Percentiles rank a stretch among this genome's conserved stretches.
phyloP scores from a whole-genome alignment of 2,888 invertebrate species.

The Glomeris marginata region DNA sequence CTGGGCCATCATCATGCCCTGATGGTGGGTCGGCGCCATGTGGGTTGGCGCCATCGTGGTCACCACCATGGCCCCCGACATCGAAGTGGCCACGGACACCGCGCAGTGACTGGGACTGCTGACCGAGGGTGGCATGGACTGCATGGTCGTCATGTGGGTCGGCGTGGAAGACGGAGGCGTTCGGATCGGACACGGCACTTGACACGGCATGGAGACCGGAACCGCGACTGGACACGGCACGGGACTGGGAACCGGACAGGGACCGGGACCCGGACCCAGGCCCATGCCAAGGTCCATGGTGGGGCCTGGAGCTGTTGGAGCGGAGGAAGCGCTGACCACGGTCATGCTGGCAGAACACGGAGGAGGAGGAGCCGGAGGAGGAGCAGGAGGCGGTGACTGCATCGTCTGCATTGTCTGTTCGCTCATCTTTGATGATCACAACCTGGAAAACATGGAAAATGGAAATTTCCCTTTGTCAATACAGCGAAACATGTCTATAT shows the following conservation, averaged over 20 bases:
- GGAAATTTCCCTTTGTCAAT: too few relatives aligned
- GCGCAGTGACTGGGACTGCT: not conserved
- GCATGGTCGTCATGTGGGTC: not conserved
- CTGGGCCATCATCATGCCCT: constrained; percentile 16
- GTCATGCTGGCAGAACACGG: constrained; percentile 41
- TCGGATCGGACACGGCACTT: too few relatives aligned
- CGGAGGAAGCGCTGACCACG: constrained; percentile 34
- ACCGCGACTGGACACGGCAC: constrained; percentile 36
- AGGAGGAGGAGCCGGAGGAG: constrained; percentile 34
- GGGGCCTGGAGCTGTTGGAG: constrained; percentile 33
- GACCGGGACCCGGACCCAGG: constrained; percentile 34
- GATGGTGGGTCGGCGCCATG: constrained; percentile 13
- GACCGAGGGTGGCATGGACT: not conserved
- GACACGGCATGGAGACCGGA: constrained; percentile 42
- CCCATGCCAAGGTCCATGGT: constrained; percentile 23
- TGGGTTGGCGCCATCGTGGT: constrained; percentile 15
- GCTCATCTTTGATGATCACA: too few relatives aligned
- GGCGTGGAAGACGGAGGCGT: not conserved
- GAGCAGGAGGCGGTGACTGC: not conserved
- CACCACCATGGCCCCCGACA: constrained; percentile 15
- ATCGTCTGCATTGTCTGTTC: too few relatives aligned
- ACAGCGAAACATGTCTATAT: too few relatives aligned
- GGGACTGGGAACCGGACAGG: constrained; percentile 33
- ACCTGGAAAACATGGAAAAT: too few relatives aligned
- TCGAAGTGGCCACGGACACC: constrained; percentile 1